Evolutionary conservation across 2,113 vertebrate species (phyloP).

Genomic region (Leucosticte australis): DNA sequence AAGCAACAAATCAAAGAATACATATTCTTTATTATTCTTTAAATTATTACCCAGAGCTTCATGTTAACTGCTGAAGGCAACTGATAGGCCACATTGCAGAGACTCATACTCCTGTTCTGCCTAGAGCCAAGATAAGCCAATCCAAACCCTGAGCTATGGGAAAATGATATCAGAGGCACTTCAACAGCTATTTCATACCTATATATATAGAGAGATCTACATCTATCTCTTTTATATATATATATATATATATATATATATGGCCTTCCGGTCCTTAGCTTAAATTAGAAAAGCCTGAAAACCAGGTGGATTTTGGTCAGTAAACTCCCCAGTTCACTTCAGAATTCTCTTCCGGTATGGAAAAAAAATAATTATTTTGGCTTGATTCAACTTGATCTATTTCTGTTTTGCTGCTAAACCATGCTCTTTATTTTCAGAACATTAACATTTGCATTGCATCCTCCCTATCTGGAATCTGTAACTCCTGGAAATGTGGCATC

Average conservation of each 20-base stretch:
- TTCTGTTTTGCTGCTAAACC: background rate
- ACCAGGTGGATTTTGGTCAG: background rate
- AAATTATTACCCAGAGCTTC: background rate
- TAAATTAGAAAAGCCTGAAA: background rate
- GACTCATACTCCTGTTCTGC: background rate
- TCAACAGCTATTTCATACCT: background rate
- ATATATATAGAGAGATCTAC: background rate
- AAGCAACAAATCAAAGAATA: background rate
- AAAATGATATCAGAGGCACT: background rate
- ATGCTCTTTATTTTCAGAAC: background rate
- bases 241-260: background rate
- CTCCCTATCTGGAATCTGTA: background rate
- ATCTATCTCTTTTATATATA: background rate
- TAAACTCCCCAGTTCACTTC: background rate
- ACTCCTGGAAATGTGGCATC: background rate
- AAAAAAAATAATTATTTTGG: background rate
- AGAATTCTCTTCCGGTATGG: background rate
- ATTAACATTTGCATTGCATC: background rate
- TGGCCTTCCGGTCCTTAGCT: background rate
- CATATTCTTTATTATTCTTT: background rate
- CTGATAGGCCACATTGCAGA: background rate
- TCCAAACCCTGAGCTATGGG: background rate
- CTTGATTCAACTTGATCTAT: background rate
- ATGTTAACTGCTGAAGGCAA: background rate
- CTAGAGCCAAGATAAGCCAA: background rate